Evolutionary conservation across 2,888 invertebrate species (phyloP).

Genomic region (Drosophila stalkeri): DNA sequence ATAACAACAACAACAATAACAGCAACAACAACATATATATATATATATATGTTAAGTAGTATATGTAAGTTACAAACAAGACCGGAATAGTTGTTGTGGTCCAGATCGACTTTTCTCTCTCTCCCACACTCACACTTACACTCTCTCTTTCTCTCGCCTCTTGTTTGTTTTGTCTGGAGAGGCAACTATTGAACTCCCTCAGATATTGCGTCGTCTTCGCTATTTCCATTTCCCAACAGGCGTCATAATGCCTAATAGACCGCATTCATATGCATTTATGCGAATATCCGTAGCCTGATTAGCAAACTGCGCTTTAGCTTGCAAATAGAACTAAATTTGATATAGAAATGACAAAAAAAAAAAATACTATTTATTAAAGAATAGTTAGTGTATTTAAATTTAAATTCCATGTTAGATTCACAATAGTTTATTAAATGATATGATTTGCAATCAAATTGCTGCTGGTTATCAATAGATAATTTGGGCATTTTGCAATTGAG

Average conservation of each 20-base stretch:
- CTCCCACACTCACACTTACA: neutral
- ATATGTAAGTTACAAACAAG: neutral
- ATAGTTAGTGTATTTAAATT: too few relatives aligned
- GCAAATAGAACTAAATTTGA: neutral
- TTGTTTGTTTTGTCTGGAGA: neutral
- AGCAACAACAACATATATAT: neutral
- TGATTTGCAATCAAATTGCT: neutral
- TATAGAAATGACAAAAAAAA: too few relatives aligned
- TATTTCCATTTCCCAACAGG: conserved; percentile 9
- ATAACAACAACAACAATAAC: neutral
- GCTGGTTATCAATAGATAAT: conserved; percentile 3
- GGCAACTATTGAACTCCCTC: neutral
- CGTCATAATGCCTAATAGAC: neutral
- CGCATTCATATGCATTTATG: conserved; percentile 6
- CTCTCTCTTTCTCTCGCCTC: neutral
- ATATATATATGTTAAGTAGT: too few relatives aligned
- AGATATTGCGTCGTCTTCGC: conserved; percentile 21
- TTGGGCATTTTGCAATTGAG: conserved; percentile 12
- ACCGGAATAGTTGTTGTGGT: conserved; percentile 3
- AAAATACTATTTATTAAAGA: too few relatives aligned
- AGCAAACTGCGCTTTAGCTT: neutral
- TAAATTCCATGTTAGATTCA: neutral
- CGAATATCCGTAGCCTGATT: conserved; percentile 13
- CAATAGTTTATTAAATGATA: neutral
- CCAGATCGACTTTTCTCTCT: neutral